A percentile compares a stretch with the other conserved stretches of the same genome.
phyloP scores from a whole-genome alignment of 2,888 invertebrate genomes.

The Callyntrura guangdongensis region DNA sequence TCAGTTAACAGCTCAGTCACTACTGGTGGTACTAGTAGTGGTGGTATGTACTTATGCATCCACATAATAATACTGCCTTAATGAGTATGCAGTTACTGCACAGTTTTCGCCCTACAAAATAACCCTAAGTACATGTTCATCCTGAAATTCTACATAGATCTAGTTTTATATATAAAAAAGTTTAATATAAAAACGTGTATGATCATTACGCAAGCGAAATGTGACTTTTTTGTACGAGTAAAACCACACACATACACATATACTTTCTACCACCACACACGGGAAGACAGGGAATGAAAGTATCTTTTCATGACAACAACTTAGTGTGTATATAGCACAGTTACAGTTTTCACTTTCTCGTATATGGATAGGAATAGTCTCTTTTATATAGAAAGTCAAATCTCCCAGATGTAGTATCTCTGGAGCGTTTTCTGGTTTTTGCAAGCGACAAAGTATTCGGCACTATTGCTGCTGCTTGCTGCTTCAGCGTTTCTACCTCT shows the following conservation, averaged over 20 bases:
- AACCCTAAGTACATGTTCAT: background rate
- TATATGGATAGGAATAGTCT: background rate
- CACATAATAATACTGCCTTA: background rate
- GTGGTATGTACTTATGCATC: background rate
- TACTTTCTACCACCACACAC: background rate
- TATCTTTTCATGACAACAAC: slow-evolving; percentile 37
- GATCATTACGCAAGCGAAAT: slow-evolving; percentile 71
- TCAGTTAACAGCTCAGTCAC: slow-evolving; percentile 22
- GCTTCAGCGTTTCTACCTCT: slow-evolving; percentile 40
- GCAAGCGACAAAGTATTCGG: slow-evolving; percentile 73
- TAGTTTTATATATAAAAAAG: too few species aligned
- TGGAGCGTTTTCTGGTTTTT: slow-evolving; percentile 56
- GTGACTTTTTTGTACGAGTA: slow-evolving; percentile 48
- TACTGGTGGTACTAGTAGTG: background rate
- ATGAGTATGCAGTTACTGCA: background rate
- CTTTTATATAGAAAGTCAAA: background rate
- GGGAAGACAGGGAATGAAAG: background rate
- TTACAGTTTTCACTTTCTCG: slow-evolving; percentile 26
- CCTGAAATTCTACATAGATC: background rate
- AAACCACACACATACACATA: slow-evolving; percentile 52
- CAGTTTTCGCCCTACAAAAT: background rate
- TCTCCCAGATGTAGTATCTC: slow-evolving; percentile 62
- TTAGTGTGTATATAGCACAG: background rate
- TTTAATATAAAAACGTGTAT: slow-evolving; percentile 6
- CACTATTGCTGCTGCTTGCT: slow-evolving; percentile 57